Evolutionary conservation across 2,113 vertebrate species (phyloP).

Genomic region (Percopsis transmontana): DNA sequence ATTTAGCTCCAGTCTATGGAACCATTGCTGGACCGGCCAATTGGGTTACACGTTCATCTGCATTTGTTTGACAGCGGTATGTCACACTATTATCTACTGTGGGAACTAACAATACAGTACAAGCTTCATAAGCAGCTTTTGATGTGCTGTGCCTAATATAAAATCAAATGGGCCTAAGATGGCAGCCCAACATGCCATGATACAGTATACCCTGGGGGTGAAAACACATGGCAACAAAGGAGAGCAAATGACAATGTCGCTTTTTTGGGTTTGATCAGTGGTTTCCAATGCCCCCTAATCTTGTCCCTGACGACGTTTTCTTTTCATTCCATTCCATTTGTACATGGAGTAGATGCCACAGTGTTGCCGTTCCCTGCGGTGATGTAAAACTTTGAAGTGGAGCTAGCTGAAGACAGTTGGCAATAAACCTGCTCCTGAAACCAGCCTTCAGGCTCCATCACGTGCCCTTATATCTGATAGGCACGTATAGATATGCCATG

Average conservation of each 20-base stretch:
- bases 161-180: not conserved
- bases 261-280: constrained; percentile 11
- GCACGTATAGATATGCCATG: too few relatives aligned
- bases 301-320: not conserved
- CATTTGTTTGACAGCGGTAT: not conserved
- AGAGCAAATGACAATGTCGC: constrained; percentile 9
- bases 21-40: too few relatives aligned
- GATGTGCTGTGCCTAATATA: not conserved
- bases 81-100: not conserved
- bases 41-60: not conserved
- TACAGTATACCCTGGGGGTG: constrained; percentile 5
- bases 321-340: not conserved
- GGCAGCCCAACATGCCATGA: not conserved
- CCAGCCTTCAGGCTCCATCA: not conserved
- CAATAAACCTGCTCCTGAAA: not conserved
- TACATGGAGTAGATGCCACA: not conserved
- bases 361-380: not conserved
- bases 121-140: not conserved
- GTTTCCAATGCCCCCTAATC: constrained; percentile 5
- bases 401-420: not conserved
- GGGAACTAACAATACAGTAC: not conserved
- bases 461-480: not conserved
- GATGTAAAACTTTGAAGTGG: not conserved
- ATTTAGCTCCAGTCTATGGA: too few relatives aligned
- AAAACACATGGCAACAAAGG: constrained; percentile 16